phyloP scores from a whole-genome alignment of 1,140 invertebrate genomes.

The Hyposmocoma kahamanoa region DNA sequence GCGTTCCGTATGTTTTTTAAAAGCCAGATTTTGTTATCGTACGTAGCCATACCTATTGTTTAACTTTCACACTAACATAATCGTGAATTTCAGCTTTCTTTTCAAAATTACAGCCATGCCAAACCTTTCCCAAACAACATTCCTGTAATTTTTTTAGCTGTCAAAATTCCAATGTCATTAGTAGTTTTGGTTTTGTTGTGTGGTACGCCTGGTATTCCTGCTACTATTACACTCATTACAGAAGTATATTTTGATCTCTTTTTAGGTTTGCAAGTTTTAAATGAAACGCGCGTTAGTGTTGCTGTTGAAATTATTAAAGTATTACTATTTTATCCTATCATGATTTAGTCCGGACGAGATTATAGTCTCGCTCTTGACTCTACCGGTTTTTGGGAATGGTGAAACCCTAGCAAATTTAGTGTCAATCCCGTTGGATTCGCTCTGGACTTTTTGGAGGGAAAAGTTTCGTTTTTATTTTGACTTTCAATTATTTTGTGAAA shows the following conservation, averaged over 20 bases:
- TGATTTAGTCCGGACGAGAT: no score
- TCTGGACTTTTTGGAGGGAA: no score
- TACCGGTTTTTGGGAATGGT: no score
- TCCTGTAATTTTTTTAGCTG: background rate
- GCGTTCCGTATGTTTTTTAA: conserved; percentile 94
- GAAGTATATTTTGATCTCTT: background rate
- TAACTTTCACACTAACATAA: background rate
- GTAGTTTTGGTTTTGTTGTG: background rate
- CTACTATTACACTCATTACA: background rate
- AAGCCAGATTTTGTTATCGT: conserved; percentile 94
- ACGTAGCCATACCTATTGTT: conserved; percentile 86
- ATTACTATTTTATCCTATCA: no score
- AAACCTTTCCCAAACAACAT: conserved; percentile 2
- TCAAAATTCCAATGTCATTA: background rate
- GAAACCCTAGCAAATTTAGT: no score
- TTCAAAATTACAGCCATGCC: background rate
- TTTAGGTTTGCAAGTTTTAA: no score
- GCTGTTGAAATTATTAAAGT: no score
- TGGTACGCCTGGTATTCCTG: background rate
- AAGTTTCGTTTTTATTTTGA: no score
- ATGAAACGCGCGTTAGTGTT: no score
- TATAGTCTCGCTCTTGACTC: no score
- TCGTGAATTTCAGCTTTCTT: background rate
- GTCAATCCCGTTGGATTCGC: no score
- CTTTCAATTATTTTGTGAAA: no score